phyloP scores from a whole-genome alignment of 2,797 vertebrate genomes.

The Potorous gilbertii region DNA sequence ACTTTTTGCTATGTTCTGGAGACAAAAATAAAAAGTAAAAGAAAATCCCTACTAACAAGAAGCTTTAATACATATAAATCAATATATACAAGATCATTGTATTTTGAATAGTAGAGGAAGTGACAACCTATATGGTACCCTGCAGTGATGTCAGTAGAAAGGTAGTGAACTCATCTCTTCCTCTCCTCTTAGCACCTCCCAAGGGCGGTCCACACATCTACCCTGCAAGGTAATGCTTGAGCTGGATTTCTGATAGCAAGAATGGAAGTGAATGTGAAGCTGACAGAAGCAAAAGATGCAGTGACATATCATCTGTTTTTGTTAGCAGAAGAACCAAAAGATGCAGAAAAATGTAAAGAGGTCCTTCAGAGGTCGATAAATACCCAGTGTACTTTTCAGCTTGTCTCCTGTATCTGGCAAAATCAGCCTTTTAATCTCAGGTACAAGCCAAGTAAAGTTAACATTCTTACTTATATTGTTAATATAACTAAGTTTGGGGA shows the following conservation, averaged over 20 bases:
- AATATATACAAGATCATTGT: too few relatives aligned
- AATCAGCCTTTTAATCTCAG: conserved; percentile 91
- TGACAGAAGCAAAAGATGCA: conserved; percentile 85
- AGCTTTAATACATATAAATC: too few relatives aligned
- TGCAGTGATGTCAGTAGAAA: rapidly evolving
- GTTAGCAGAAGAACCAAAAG: conserved; percentile 72
- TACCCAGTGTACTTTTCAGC: conserved; percentile 87
- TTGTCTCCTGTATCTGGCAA: conserved; percentile 94
- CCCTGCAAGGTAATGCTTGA: neutral
- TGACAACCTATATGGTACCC: conserved; percentile 36
- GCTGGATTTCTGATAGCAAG: conserved; percentile 32
- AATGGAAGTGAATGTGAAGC: conserved; percentile 87
- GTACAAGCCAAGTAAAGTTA: conserved; percentile 89
- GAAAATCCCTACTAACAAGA: too few relatives aligned
- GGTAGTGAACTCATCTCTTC: neutral
- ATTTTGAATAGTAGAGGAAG: conserved; percentile 46
- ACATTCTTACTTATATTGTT: conserved; percentile 90
- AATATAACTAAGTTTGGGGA: conserved; percentile 93
- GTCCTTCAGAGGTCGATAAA: conserved; percentile 83
- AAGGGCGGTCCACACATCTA: neutral
- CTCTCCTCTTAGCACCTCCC: neutral
- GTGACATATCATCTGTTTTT: conserved; percentile 90
- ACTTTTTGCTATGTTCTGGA: too few relatives aligned
- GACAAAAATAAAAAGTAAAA: too few relatives aligned
- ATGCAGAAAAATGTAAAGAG: conserved; percentile 77